phyloP scores from a whole-genome alignment of 2,797 vertebrate genomes.

The Anguilla megastoma region DNA sequence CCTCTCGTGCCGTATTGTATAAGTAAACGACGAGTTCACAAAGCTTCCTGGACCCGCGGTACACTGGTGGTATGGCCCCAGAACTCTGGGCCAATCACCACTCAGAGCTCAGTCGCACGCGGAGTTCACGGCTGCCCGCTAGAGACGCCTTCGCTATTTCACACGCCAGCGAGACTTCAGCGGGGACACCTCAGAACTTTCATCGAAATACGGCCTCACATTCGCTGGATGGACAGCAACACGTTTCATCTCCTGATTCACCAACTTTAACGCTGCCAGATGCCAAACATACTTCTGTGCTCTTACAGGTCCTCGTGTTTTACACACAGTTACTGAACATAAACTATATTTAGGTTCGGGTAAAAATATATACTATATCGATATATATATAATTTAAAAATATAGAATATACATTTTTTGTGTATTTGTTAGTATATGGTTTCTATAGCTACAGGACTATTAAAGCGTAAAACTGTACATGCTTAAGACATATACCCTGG shows the following conservation, averaged over 20 bases:
- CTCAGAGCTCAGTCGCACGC: background rate
- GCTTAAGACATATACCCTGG: background rate
- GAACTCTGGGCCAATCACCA: background rate
- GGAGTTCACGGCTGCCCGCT: constrained; percentile 12
- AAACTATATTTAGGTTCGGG: background rate
- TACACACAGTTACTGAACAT: background rate
- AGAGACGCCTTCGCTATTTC: constrained; percentile 17
- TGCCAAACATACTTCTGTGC: background rate
- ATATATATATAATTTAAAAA: background rate
- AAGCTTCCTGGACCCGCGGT: background rate
- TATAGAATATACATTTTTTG: too few relatives aligned
- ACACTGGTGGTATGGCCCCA: constrained; percentile 37
- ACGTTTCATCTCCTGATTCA: background rate
- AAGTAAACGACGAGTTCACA: too few relatives aligned
- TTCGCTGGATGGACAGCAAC: constrained; percentile 17
- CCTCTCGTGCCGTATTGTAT: too few relatives aligned
- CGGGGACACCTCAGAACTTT: constrained; percentile 29
- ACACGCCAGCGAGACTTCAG: constrained; percentile 8
- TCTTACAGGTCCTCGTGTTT: background rate
- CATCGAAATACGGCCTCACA: constrained; percentile 41
- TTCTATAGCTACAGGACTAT: background rate
- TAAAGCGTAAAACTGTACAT: background rate
- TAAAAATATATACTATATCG: too few relatives aligned
- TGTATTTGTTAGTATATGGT: background rate
- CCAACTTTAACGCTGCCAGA: background rate